Conservation (phyloP, 2,888 invertebrate species). For the Holacanthella duospinosa region DNA sequence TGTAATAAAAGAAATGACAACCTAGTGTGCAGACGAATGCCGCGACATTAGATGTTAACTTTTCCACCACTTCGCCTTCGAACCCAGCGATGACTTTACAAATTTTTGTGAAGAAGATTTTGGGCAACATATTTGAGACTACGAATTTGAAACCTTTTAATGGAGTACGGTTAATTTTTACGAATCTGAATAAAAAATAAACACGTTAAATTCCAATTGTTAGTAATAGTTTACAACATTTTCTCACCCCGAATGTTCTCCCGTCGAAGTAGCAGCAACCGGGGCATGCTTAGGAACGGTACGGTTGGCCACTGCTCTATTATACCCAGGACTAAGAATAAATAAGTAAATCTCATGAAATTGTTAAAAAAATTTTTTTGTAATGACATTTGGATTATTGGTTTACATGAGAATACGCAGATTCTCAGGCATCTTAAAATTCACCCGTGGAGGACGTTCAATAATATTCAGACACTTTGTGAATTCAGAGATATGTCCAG, state of each 20-base stretch:
- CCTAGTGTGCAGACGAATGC: neutral
- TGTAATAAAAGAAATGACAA: neutral
- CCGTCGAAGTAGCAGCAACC: neutral
- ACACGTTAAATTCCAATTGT: neutral
- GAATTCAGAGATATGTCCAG: slow-evolving; percentile 76
- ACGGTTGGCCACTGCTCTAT: neutral
- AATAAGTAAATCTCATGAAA: neutral
- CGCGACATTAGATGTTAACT: neutral
- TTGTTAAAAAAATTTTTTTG: neutral
- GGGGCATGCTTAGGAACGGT: neutral
- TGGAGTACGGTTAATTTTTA: neutral
- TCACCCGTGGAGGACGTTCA: slow-evolving; percentile 58
- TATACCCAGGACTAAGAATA: neutral
- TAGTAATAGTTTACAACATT: too few species aligned
- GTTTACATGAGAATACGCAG: slow-evolving; percentile 44
- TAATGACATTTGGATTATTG: neutral
- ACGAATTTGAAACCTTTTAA: neutral
- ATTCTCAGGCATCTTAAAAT: slow-evolving; percentile 58
- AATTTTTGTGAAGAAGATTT: neutral
- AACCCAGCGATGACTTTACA: too few species aligned
- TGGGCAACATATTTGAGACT: neutral
- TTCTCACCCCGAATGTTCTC: too few species aligned
- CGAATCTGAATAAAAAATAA: neutral
- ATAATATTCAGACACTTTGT: slow-evolving; percentile 66
- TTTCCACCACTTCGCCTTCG: neutral